These are phyloP conservation scores for Leptoteleia sp. DNA, from an alignment of 1,140 invertebrate species.

Conservation along the genomic window DNA sequence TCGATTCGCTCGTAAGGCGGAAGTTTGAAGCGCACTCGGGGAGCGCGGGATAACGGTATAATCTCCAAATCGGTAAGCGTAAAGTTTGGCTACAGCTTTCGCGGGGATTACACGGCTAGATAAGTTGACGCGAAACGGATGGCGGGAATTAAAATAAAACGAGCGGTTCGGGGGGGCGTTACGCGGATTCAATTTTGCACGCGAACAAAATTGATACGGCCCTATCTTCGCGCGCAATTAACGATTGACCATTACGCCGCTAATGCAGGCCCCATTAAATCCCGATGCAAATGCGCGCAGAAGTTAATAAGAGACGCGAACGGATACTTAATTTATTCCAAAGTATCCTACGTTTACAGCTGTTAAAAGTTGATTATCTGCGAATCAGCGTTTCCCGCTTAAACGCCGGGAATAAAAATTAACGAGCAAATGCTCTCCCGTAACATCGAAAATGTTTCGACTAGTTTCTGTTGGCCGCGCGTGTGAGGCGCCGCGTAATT, in stretches of 20 bases:
- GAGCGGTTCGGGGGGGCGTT: conserved; percentile 5
- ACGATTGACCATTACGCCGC: conserved; percentile 33
- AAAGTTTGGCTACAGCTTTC: conserved; percentile 4
- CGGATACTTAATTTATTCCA: conserved; percentile 46
- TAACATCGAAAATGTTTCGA: conserved; percentile 15
- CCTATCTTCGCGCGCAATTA: conserved; percentile 36
- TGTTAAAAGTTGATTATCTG: conserved; percentile 55
- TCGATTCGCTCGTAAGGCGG: conserved; percentile 15
- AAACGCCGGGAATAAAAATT: conserved; percentile 44
- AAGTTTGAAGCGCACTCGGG: conserved; percentile 9
- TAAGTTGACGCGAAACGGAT: not conserved
- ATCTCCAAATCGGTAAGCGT: not conserved
- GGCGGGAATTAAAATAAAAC: not conserved
- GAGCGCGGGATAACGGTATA: conserved; percentile 8
- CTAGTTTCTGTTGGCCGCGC: not conserved
- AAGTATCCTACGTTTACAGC: conserved; percentile 52
- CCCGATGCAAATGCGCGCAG: conserved; percentile 28
- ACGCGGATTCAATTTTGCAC: conserved; percentile 20
- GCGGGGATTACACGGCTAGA: not conserved
- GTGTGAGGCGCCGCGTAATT: conserved; percentile 10
- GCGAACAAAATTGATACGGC: conserved; percentile 33
- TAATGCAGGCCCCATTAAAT: conserved; percentile 48
- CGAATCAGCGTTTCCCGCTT: conserved; percentile 48
- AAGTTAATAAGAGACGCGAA: conserved; percentile 42
- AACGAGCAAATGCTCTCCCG: conserved; percentile 20